Evolutionary conservation across 2,797 vertebrate genomes (phyloP), one percentile per base, ranked within the genome.

Genomic region (Rhodeus uyekii): DNA sequence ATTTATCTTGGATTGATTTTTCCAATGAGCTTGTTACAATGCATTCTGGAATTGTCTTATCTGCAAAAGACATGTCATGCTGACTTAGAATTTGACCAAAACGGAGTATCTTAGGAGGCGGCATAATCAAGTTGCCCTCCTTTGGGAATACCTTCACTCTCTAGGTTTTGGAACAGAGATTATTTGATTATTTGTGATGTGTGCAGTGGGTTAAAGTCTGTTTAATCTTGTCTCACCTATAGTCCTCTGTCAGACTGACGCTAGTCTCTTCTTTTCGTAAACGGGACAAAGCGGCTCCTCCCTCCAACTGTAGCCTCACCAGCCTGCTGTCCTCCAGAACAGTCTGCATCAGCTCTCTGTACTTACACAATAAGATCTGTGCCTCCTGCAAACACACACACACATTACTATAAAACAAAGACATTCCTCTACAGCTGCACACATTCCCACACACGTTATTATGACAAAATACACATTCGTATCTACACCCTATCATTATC

Each of bases 261-360:
- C 90, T 90, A 42, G 93, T 91, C 29, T 94, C 95, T 65, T 97
- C 96, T 83, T 96, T 95, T 75, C 94, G 93, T 55, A 99, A 92
- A 76, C 94, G 90, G 0, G 95, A 95, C 86, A 98, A 88, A 1
- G 93, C 93, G 0, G 94, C 93, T 63, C 95, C 96, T 2, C 97
- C 97, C 82, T 97, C 96, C 89, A 94, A 90, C 90, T 98, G 97
- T 60, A 98, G 88, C 83, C 91, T 93, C 72, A 95, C 94, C 90
- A 99, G 90, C 81, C 88, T 92, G 0, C 90, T 69, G 0, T 98
- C 96, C 14, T 94, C 94, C 1, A 99, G 93, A 55, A 98, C 91
- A 0, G 85, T 92, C 36, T 92, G 87, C 97, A 99, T 99, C 87
- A 97, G 72, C 2, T 90, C 91, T 71, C 85, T 93, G 87, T 91